Conservation (phyloP, 2,888 invertebrate species). For the Cryptosula pallasiana region DNA sequence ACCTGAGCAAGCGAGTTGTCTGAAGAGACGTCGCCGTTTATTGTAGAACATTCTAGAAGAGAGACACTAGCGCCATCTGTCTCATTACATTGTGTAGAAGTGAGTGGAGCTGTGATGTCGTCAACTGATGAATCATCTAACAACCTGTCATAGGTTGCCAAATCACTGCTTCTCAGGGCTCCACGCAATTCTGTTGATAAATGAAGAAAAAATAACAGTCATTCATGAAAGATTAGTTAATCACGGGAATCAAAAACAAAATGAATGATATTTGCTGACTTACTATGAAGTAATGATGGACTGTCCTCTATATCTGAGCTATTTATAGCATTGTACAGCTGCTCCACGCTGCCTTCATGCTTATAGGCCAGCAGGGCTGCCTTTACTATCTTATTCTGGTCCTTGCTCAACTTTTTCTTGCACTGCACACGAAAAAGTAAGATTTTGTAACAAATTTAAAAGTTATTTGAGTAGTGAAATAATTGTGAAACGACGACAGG, state of each 20-base stretch:
- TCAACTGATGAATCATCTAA: too few species aligned
- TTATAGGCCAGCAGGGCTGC: not conserved
- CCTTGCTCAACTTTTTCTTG: not conserved
- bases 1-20: too few species aligned
- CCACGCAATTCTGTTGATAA: not conserved
- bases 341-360: not conserved
- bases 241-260: not conserved
- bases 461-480: too few species aligned
- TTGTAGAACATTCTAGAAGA: too few species aligned
- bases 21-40: too few species aligned
- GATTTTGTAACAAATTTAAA: too few species aligned
- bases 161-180: not conserved
- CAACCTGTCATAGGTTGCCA: not conserved
- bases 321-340: not conserved
- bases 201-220: not conserved
- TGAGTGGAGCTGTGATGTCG: too few species aligned
- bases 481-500: too few species aligned
- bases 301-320: not conserved
- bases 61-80: too few species aligned
- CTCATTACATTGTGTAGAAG: too few species aligned
- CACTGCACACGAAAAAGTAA: slow-evolving; percentile 7
- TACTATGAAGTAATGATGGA: not conserved
- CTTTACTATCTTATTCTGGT: not conserved
- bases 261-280: not conserved
- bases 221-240: not conserved